These are phyloP conservation scores for Heliconius sara DNA, from an alignment of 2,888 invertebrate species.

Conservation along the genomic window DNA sequence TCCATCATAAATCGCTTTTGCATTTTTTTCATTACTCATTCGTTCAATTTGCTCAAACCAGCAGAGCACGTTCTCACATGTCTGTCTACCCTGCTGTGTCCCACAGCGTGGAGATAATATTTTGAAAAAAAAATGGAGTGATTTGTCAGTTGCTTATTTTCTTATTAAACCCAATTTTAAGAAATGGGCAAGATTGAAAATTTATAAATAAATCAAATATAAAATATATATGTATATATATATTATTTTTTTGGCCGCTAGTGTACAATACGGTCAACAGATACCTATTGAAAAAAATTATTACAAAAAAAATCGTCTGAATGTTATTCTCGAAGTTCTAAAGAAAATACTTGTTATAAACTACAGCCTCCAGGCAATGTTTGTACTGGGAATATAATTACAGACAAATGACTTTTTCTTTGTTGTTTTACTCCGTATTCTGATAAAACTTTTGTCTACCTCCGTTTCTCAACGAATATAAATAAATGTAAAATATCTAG, in stretches of 20 bases:
- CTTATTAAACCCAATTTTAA: too few species aligned
- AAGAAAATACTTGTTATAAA: slow-evolving; percentile 24
- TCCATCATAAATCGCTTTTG: too few species aligned
- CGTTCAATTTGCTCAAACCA: too few species aligned
- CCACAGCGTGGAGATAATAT: too few species aligned
- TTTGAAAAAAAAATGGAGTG: too few species aligned
- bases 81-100: too few species aligned
- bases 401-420: slow-evolving; percentile 30
- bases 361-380: slow-evolving; percentile 24
- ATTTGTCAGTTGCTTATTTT: too few species aligned
- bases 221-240: too few species aligned
- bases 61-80: too few species aligned
- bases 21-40: too few species aligned
- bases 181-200: too few species aligned
- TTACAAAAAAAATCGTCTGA: slow-evolving; percentile 8
- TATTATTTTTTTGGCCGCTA: background rate
- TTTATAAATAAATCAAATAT: too few species aligned
- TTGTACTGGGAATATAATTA: slow-evolving; percentile 13
- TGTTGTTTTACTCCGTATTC: slow-evolving; percentile 15
- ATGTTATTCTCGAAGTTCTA: slow-evolving; percentile 27
- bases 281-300: slow-evolving; percentile 21
- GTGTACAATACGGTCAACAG: slow-evolving; percentile 10
- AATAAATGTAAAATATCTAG: slow-evolving; percentile 10
- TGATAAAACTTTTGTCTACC: slow-evolving; percentile 4
- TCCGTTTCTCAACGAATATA: background rate